phyloP scores from a whole-genome alignment of 1,140 invertebrate genomes.

The Cydia pomonella region DNA sequence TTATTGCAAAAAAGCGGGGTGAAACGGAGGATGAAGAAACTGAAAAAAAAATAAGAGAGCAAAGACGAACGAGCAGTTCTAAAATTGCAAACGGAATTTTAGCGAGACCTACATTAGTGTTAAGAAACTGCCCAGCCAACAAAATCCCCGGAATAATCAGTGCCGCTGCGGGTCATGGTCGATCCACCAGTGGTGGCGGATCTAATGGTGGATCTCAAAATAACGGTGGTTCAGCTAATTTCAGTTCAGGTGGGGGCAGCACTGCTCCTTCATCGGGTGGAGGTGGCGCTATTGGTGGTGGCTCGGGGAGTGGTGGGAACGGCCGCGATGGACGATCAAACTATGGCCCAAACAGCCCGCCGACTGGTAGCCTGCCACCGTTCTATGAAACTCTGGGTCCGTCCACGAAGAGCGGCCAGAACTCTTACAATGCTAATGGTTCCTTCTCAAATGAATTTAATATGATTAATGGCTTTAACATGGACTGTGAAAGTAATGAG shows the following conservation, averaged over 20 bases:
- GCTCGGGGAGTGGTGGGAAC: slow-evolving; percentile 84
- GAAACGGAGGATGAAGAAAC: slow-evolving; percentile 84
- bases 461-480: slow-evolving; percentile 84
- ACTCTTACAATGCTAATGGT: slow-evolving; percentile 81
- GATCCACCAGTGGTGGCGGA: slow-evolving; percentile 82
- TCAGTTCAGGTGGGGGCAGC: slow-evolving; percentile 79
- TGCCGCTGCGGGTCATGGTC: slow-evolving; percentile 88
- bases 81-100: slow-evolving; percentile 82
- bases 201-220: slow-evolving; percentile 79
- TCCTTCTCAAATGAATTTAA: slow-evolving; percentile 81
- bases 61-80: slow-evolving; percentile 81
- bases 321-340: slow-evolving; percentile 89
- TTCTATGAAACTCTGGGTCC: slow-evolving; percentile 89
- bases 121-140: slow-evolving; percentile 77
- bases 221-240: slow-evolving; percentile 79
- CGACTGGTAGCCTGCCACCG: slow-evolving; percentile 90
- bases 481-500: slow-evolving; percentile 87
- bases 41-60: slow-evolving; percentile 81
- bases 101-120: slow-evolving; percentile 70
- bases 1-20: slow-evolving; percentile 88
- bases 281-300: slow-evolving; percentile 82
- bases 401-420: slow-evolving; percentile 85
- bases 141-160: slow-evolving; percentile 82
- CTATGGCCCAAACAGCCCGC: slow-evolving; percentile 91
- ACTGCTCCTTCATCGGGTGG: slow-evolving; percentile 81